Evolutionary conservation across 2,113 vertebrate species (phyloP).

Genomic region (Tetrax tetrax): DNA sequence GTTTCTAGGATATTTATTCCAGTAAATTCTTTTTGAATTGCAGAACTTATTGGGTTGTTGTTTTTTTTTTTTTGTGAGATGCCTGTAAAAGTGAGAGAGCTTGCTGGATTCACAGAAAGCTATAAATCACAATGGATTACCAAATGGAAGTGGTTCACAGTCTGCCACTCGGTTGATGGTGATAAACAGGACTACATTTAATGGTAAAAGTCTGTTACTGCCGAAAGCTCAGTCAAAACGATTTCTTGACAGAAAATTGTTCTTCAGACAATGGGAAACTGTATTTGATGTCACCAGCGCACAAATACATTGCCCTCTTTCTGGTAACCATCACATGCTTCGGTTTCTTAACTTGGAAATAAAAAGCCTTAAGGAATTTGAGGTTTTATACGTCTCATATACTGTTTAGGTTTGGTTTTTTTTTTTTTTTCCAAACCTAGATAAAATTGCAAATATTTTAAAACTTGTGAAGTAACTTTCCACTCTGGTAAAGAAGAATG

Average conservation of each 20-base stretch:
- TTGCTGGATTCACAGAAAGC: neutral
- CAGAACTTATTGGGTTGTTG: rapidly evolving
- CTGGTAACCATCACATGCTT: neutral
- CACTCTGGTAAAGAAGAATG: neutral
- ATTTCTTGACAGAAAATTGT: neutral
- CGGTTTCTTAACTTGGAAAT: neutral
- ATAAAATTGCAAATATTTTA: slow-evolving; percentile 12
- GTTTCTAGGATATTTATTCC: neutral
- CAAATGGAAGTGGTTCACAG: neutral
- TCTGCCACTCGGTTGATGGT: neutral
- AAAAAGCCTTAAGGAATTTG: neutral
- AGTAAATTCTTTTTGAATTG: neutral
- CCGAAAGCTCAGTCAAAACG: neutral
- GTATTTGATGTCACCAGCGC: neutral
- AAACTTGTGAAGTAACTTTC: slow-evolving; percentile 24
- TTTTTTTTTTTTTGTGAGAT: neutral
- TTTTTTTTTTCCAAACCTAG: neutral
- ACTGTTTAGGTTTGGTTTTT: neutral
- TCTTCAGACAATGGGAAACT: neutral
- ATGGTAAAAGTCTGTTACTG: neutral
- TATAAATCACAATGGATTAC: neutral
- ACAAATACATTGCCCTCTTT: neutral
- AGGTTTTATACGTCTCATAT: neutral
- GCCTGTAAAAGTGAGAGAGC: neutral
- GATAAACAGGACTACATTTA: neutral